A percentile compares a stretch with the other conserved stretches of the same genome.
phyloP scores from a whole-genome alignment of 2,113 vertebrate genomes.

The Ardeotis arabs region DNA sequence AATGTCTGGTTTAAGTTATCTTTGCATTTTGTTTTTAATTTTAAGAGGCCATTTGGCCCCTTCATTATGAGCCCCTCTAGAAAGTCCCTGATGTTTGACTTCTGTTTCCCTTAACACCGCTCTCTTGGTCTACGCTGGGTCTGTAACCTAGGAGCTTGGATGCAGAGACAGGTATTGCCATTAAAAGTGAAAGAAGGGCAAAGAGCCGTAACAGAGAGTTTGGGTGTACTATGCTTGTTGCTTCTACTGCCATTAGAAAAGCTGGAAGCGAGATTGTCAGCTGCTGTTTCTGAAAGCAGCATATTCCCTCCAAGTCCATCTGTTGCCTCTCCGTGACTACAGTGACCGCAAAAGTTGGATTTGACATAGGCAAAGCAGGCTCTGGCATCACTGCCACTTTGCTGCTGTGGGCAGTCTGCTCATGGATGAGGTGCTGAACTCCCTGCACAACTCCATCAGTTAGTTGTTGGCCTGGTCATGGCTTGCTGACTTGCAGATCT shows the following conservation, averaged over 20 bases:
- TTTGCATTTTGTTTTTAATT: neutral
- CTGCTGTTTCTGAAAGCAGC: neutral
- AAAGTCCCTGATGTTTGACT: neutral
- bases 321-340: neutral
- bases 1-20: neutral
- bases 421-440: neutral
- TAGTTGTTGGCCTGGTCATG: neutral
- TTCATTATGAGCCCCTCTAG: neutral
- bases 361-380: neutral
- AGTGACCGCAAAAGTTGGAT: neutral
- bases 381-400: neutral
- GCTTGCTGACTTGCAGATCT: neutral
- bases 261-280: neutral
- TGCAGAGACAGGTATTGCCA: neutral
- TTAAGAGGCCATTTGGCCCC: neutral
- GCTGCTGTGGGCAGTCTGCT: neutral
- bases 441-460: neutral
- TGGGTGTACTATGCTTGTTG: neutral
- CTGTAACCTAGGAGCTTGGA: neutral
- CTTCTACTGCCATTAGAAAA: neutral
- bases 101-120: neutral
- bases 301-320: neutral
- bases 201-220: neutral
- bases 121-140: neutral
- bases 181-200: neutral